These are phyloP conservation scores for Melanotaenia nigrans DNA, from an alignment of 2,797 vertebrate genomes.

Conservation along the genomic window DNA sequence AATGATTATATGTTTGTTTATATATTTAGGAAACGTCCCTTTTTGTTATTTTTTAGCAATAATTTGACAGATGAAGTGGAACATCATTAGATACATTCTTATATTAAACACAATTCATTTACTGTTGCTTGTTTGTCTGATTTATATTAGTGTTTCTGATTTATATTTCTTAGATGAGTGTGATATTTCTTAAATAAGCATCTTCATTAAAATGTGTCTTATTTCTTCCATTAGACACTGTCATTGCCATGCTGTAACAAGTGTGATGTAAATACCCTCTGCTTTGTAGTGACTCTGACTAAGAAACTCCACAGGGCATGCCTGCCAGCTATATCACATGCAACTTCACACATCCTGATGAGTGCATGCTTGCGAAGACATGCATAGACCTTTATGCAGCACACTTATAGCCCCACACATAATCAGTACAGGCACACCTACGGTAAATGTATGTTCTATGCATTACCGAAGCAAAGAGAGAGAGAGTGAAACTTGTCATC, in stretches of 20 bases:
- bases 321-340: slow-evolving; percentile 33
- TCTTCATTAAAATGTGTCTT: slow-evolving; percentile 80
- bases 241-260: slow-evolving; percentile 69
- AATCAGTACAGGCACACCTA: neutral
- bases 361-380: slow-evolving; percentile 23
- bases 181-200: slow-evolving; percentile 76
- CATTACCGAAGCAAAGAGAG: slow-evolving; percentile 37
- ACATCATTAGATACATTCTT: neutral
- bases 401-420: neutral
- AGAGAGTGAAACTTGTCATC: slow-evolving; percentile 67
- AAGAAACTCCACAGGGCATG: slow-evolving; percentile 72
- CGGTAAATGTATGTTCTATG: slow-evolving; percentile 13
- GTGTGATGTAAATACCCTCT: slow-evolving; percentile 72
- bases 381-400: slow-evolving; percentile 11
- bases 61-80: neutral
- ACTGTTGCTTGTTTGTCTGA: slow-evolving; percentile 32
- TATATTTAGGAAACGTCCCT: neutral
- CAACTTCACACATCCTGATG: slow-evolving; percentile 30
- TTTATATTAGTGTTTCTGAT: slow-evolving; percentile 62
- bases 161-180: slow-evolving; percentile 64
- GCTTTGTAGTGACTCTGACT: slow-evolving; percentile 65
- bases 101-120: neutral
- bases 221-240: slow-evolving; percentile 77
- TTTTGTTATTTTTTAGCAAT: neutral
- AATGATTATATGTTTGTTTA: neutral